A percentile compares a stretch with the other conserved stretches of the same genome.
Evolutionary conservation across 1,140 invertebrate genomes (phyloP).

Genomic region (Adoxophyes honmai): DNA sequence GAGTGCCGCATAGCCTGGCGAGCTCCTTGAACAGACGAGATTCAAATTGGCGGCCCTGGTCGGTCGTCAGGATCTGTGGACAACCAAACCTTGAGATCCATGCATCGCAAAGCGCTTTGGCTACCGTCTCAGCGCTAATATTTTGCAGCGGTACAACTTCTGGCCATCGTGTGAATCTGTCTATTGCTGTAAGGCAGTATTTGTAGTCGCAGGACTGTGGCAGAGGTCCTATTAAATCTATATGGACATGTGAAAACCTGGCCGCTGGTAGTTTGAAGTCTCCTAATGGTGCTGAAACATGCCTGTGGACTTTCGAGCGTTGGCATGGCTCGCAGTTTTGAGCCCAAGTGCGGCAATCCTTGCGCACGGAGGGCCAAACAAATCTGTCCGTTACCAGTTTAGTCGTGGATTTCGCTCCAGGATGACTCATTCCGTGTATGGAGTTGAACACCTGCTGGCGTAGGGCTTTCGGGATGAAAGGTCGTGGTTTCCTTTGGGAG

Average conservation of each 20-base stretch:
- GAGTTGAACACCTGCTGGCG: background rate
- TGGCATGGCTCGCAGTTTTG: background rate
- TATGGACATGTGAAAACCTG: conserved; percentile 31
- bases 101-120: conserved; percentile 17
- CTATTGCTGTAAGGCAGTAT: conserved; percentile 55
- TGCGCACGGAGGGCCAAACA: background rate
- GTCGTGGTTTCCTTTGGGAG: background rate
- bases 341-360: background rate
- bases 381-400: background rate
- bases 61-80: conserved; percentile 33
- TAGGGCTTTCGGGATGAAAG: background rate
- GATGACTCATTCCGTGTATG: background rate
- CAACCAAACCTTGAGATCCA: conserved; percentile 41
- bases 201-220: conserved; percentile 34
- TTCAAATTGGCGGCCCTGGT: conserved; percentile 52
- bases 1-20: conserved; percentile 22
- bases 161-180: conserved; percentile 56
- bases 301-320: conserved; percentile 10
- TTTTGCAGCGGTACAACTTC: background rate
- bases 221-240: conserved; percentile 53
- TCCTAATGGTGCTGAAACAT: conserved; percentile 25
- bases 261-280: background rate
- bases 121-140: conserved; percentile 36
- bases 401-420: background rate
- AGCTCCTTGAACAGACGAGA: conserved; percentile 37